Base-by-base conservation (phyloP, 2,797 vertebrate genomes). In the Bryconaethiops microstoma region DNA sequence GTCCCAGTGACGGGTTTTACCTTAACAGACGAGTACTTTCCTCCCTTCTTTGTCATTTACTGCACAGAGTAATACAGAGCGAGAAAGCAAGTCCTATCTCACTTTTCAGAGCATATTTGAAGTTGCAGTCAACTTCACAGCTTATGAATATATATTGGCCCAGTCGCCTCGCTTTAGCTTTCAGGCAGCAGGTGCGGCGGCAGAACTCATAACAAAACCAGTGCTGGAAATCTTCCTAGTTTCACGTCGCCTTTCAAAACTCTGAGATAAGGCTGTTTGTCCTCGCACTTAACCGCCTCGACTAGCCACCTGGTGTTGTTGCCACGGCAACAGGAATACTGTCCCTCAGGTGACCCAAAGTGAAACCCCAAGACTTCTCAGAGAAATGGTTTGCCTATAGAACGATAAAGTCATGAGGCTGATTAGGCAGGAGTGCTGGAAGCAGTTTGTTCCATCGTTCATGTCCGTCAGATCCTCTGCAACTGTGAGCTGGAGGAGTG, bases 151-250 rank as follows among this genome's bases (percentile, higher is more conserved):
- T 35, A 2, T 40, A 54, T 2, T 12, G 13, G 0, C 23, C n/a
- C 23, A 70, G 45, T 70, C 67, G 25, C 42, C 63, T 50, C 63
- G 7, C 17, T 21, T 39, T 52, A 29, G 17, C 62, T 35, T 29
- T 39, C 9, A n/a, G 55, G 63, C 45, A 76, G 55, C 79, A 81
- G 79, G 74, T 76, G 79, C 65, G n/a, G 42, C 48, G 17, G 21
- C n/a, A 60, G 25, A 62, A 69, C 55, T 80, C 63, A 50, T 62
- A 68, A 75, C 42, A 52, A 80, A 80, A 60, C 78, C 40, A 69
- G 16, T 2, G 8, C 19, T 45, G 50, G 21, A 73, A 60, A 72
- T 48, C 0, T 25, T 59, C 7, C 3, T 5, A 9, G 17, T 14
- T 68, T 68, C 60, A 12, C 17, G 16, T 45, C 8, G 35, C 42